Conservation (phyloP, 1,140 invertebrate species). For the Drosophila micromelanica region DNA sequence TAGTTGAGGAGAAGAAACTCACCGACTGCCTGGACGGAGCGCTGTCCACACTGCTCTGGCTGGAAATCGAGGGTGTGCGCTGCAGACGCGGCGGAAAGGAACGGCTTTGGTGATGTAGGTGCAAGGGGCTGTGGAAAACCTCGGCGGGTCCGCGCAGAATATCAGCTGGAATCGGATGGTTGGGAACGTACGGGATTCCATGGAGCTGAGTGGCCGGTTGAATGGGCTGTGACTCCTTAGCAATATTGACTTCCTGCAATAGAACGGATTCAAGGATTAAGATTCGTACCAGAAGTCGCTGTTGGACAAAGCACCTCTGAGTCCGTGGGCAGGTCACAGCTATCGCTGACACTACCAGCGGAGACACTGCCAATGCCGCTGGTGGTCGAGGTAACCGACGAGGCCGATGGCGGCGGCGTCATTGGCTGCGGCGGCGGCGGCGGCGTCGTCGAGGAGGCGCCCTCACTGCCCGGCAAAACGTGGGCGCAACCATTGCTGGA, state of each 20-base stretch:
- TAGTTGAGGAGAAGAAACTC: slow-evolving; percentile 52
- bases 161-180: slow-evolving; percentile 72
- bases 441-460: slow-evolving; percentile 50
- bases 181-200: slow-evolving; percentile 51
- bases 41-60: slow-evolving; percentile 91
- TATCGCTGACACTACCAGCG: slow-evolving; percentile 80
- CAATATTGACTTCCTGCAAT: slow-evolving; percentile 87
- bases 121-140: slow-evolving; percentile 78
- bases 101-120: slow-evolving; percentile 83
- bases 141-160: slow-evolving; percentile 75
- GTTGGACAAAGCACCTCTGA: slow-evolving; percentile 65
- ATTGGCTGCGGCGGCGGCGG: slow-evolving; percentile 84
- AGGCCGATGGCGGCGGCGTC: slow-evolving; percentile 81
- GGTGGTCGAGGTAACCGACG: slow-evolving; percentile 82
- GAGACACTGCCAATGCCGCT: slow-evolving; percentile 81
- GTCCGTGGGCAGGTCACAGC: slow-evolving; percentile 81
- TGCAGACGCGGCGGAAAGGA: slow-evolving; percentile 85
- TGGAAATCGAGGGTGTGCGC: slow-evolving; percentile 91
- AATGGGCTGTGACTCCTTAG: slow-evolving; percentile 87
- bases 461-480: slow-evolving; percentile 36
- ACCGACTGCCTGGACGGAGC: slow-evolving; percentile 88
- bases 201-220: slow-evolving; percentile 85
- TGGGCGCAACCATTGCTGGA: slow-evolving; percentile 49
- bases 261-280: not conserved
- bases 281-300: not conserved